Percentiles rank a stretch among this genome's conserved stretches.
These are phyloP conservation scores for Cremastinae sp. DNA, from an alignment of 2,888 invertebrate species.

Conservation along the genomic window DNA sequence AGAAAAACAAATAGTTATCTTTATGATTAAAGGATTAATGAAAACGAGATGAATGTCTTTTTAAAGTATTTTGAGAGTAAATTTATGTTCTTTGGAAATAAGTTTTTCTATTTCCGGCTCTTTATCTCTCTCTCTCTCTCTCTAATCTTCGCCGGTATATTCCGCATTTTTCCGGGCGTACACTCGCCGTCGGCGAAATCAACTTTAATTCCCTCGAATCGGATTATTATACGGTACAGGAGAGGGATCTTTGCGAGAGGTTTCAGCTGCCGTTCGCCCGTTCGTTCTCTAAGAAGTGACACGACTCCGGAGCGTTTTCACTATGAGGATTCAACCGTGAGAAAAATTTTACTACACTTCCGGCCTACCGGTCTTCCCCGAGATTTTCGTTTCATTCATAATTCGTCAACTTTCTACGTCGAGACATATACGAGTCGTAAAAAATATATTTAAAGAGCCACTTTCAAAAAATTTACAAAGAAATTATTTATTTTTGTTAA, in stretches of 20 bases:
- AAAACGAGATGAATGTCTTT: too few species aligned
- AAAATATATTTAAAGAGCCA: too few species aligned
- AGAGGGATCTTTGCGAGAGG: not conserved
- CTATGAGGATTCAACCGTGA: conserved; percentile 26
- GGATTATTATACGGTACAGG: conserved; percentile 34
- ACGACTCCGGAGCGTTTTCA: conserved; percentile 20
- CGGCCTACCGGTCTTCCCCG: conserved; percentile 24
- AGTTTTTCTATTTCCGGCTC: too few species aligned
- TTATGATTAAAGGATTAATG: too few species aligned
- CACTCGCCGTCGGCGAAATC: conserved; percentile 26
- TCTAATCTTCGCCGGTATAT: not conserved
- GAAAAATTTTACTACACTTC: conserved; percentile 38
- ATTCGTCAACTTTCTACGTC: conserved; percentile 29
- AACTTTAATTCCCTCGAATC: conserved; percentile 43
- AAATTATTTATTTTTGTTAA: too few species aligned
- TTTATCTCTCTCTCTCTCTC: not conserved
- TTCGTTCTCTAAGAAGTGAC: conserved; percentile 28
- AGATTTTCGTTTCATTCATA: conserved; percentile 38
- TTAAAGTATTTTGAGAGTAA: too few species aligned
- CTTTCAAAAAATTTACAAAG: too few species aligned
- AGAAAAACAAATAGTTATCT: too few species aligned
- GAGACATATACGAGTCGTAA: not conserved
- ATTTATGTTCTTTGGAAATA: too few species aligned
- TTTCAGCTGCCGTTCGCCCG: conserved; percentile 4
- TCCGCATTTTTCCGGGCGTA: conserved; percentile 2